Conservation (phyloP, 1,140 invertebrate species). For the Cotesia typhae region DNA sequence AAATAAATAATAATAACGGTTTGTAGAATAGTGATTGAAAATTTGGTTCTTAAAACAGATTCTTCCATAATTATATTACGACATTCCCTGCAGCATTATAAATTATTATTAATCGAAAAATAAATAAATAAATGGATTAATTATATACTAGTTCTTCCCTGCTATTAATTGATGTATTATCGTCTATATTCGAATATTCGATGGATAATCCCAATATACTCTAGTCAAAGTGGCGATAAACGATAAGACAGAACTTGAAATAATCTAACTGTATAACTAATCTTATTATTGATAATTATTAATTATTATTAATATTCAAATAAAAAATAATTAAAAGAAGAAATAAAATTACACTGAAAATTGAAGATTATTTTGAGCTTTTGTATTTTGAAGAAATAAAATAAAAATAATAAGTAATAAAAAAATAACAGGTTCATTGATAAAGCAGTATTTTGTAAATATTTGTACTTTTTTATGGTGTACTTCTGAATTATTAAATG, state of each 20-base stretch:
- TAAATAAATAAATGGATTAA: too few species aligned
- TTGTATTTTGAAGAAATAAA: not conserved
- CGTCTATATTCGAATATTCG: conserved; percentile 30
- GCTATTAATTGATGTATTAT: not conserved
- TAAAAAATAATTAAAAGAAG: not conserved
- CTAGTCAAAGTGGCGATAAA: conserved; percentile 32
- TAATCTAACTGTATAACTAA: not conserved
- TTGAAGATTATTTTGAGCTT: not conserved
- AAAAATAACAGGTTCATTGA: conserved; percentile 36
- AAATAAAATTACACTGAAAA: conserved; percentile 5
- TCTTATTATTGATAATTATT: not conserved
- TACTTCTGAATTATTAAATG: conserved; percentile 51
- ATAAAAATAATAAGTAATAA: not conserved
- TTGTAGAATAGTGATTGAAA: too few species aligned
- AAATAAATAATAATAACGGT: too few species aligned
- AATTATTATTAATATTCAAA: not conserved
- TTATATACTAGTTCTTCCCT: not conserved
- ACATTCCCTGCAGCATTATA: too few species aligned
- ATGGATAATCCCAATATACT: conserved; percentile 24
- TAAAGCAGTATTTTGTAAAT: conserved; percentile 57
- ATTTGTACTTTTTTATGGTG: conserved; percentile 57
- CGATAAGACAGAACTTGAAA: too few species aligned
- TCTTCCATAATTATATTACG: too few species aligned
- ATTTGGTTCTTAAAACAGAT: too few species aligned
- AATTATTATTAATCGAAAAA: too few species aligned